Base-by-base conservation (phyloP, 2,888 invertebrate genomes). In the Mimachlamys varia region DNA sequence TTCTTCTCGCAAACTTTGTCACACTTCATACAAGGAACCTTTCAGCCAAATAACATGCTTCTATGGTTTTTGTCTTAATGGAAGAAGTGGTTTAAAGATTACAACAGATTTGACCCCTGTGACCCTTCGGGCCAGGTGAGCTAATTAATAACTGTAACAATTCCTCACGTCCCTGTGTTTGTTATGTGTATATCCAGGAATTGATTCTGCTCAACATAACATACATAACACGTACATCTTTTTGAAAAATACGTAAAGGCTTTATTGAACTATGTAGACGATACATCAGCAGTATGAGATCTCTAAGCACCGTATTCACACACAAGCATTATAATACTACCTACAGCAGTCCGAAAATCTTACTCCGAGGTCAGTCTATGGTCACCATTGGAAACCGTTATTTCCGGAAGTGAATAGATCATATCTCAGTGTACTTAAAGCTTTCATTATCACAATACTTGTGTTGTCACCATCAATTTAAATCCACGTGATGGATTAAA, bases 251-350 rank as follows among this genome's bases (percentile, higher is more conserved):
- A 76, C 33, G 15, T 76, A 76, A 76, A 76, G 33, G 76, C 27
- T 76, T 76, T 76, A 76, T 76, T 76, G 76, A 76, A 76, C 62
- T 76, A 76, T 76, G 27, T 33, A 76, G 76, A 53, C 15, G 15
- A 13, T 19, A 53, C 33, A 76, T 33, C 76, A 76, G 76, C 76
- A 76, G 76, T 76, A 76, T 76, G 62, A 76, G 33, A 76, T 33
- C 33, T 27, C 33, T 76, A 76, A 76, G 76, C 76, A 76, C 76
- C 76, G 76, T 76, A 15, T 27, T 76, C 76, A 76, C 27, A 76
- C 62, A 76, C 62, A 76, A 76, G 62, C 62, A 76, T 76, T 33
- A 76, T 76, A 76, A 0, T 76, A 33, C 76, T 76, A 27, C n/a
- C n/a, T n/a, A n/a, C n/a, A n/a, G n/a, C 27, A 76, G 76, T 13